These are phyloP conservation scores for Alviniconcha strummeri DNA, from an alignment of 2,888 invertebrate genomes.

Conservation along the genomic window DNA sequence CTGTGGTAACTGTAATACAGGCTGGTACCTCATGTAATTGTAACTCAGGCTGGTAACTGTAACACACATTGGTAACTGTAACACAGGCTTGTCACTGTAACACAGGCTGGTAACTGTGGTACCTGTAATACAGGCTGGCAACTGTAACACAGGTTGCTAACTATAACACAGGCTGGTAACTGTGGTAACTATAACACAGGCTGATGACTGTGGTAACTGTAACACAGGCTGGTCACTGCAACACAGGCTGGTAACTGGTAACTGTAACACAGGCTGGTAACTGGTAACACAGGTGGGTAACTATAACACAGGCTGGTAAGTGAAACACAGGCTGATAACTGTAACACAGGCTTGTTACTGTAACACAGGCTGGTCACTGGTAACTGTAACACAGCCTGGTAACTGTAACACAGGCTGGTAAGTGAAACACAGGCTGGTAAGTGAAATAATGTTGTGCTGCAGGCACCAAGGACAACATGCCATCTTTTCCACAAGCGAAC, in stretches of 20 bases:
- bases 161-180: not conserved
- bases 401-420: conserved; percentile 12
- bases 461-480: too few species aligned
- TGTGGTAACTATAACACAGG: not conserved
- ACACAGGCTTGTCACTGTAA: not conserved
- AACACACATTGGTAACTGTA: conserved; percentile 45
- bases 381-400: not conserved
- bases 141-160: conserved; percentile 1
- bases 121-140: conserved; percentile 42
- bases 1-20: not conserved
- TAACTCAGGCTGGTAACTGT: not conserved
- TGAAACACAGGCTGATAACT: conserved; percentile 47
- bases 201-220: conserved; percentile 29
- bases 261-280: not conserved
- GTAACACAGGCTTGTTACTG: not conserved
- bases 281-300: conserved; percentile 46
- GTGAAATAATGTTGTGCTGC: not conserved
- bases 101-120: not conserved
- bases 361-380: not conserved
- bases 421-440: not conserved
- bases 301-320: too few species aligned
- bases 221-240: not conserved
- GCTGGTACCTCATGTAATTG: not conserved
- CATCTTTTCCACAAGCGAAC: too few species aligned
- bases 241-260: not conserved